Conservation (phyloP, 2,888 invertebrate genomes). For the Nezara viridula region DNA sequence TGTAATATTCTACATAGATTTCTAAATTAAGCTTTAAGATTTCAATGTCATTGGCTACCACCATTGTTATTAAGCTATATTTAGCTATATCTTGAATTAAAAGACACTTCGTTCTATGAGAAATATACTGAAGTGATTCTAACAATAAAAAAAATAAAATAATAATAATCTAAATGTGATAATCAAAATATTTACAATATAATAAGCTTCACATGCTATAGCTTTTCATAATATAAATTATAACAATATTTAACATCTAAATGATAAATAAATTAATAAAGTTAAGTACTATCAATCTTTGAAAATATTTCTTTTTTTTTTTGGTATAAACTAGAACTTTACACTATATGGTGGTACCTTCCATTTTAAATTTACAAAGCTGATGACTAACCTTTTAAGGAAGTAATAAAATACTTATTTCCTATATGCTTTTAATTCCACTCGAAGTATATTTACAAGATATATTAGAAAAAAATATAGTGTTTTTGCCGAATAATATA, state of each 20-base stretch:
- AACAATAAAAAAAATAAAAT: slow-evolving; percentile 56
- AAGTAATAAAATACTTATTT: slow-evolving; percentile 64
- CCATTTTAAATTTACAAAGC: slow-evolving; percentile 57
- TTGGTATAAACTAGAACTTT: slow-evolving; percentile 56
- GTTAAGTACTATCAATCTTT: slow-evolving; percentile 38
- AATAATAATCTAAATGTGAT: slow-evolving; percentile 49
- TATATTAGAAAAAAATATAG: slow-evolving; percentile 60
- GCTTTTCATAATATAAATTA: slow-evolving; percentile 49
- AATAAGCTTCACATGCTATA: slow-evolving; percentile 55
- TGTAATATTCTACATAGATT: slow-evolving; percentile 63
- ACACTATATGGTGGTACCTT: slow-evolving; percentile 63
- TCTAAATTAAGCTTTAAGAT: slow-evolving; percentile 62
- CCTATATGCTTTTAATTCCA: slow-evolving; percentile 58
- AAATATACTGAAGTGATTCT: slow-evolving; percentile 53
- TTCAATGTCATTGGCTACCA: slow-evolving; percentile 55
- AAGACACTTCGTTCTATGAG: slow-evolving; percentile 60
- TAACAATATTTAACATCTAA: slow-evolving; percentile 54
- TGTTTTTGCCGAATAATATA: slow-evolving; percentile 60
- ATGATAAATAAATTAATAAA: slow-evolving; percentile 51
- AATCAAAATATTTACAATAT: slow-evolving; percentile 54
- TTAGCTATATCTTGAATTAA: slow-evolving; percentile 59
- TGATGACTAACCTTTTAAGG: slow-evolving; percentile 63
- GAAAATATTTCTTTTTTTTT: slow-evolving; percentile 50
- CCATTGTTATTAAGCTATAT: slow-evolving; percentile 61
- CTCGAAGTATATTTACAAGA: slow-evolving; percentile 59